These are phyloP conservation scores for Homarus americanus DNA, from an alignment of 1,140 invertebrate genomes.

Conservation along the genomic window DNA sequence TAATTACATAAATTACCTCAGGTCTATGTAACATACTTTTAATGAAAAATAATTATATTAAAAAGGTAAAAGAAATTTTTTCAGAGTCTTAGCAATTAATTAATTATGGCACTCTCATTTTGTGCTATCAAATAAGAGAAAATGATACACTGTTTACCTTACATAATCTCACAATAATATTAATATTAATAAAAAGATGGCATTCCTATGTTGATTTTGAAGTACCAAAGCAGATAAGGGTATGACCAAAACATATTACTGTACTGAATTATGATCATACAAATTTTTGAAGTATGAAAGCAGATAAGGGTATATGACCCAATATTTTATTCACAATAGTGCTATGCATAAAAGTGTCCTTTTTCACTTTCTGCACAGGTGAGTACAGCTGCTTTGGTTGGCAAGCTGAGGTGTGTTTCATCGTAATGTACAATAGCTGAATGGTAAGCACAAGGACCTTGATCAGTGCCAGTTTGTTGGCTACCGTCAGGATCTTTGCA, in stretches of 20 bases:
- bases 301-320: too few relatives aligned
- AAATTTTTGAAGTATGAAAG: too few relatives aligned
- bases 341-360: not conserved
- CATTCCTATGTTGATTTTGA: not conserved
- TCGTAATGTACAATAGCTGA: not conserved
- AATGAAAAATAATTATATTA: not conserved
- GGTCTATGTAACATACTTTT: not conserved
- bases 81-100: not conserved
- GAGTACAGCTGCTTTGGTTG: not conserved
- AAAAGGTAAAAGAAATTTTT: not conserved
- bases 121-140: not conserved
- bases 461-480: not conserved
- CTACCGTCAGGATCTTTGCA: not conserved
- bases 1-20: conserved; percentile 1
- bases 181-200: not conserved
- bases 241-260: not conserved
- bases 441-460: not conserved
- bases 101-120: not conserved
- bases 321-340: not conserved
- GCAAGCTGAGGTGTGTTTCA: not conserved
- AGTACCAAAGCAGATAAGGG: not conserved
- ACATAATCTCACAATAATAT: not conserved
- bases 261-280: too few relatives aligned
- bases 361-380: not conserved
- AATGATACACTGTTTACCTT: not conserved